These are phyloP conservation scores for Sicus ferrugineus DNA, from an alignment of 2,888 invertebrate genomes.

Conservation along the genomic window DNA sequence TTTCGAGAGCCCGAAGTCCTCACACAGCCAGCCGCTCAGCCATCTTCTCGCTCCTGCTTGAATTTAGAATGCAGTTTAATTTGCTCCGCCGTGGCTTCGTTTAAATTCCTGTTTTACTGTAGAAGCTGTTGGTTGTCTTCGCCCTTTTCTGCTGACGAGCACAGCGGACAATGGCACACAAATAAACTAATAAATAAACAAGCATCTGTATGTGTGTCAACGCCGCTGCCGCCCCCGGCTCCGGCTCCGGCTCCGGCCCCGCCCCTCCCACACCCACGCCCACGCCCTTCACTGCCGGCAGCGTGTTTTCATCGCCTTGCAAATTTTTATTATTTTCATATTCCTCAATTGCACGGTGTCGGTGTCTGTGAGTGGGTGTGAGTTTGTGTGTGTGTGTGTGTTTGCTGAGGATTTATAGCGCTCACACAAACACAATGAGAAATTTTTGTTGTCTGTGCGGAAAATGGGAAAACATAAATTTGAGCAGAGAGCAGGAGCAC, in stretches of 20 bases:
- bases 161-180: neutral
- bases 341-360: neutral
- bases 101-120: too few species aligned
- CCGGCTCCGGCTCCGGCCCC: too few species aligned
- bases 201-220: neutral
- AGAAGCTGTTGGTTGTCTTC: too few species aligned
- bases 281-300: neutral
- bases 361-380: neutral
- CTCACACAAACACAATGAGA: slow-evolving; percentile 22
- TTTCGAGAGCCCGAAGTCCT: too few species aligned
- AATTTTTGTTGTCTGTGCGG: slow-evolving; percentile 21
- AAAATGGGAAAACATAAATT: slow-evolving; percentile 21
- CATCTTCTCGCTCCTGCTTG: too few species aligned
- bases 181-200: slow-evolving; percentile 9
- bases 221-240: too few species aligned
- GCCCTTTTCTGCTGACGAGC: too few species aligned
- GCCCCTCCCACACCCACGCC: too few species aligned
- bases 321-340: slow-evolving; percentile 14
- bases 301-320: slow-evolving; percentile 6
- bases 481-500: slow-evolving; percentile 1
- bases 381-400: slow-evolving; percentile 2
- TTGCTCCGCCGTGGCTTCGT: too few species aligned
- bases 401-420: slow-evolving; percentile 15
- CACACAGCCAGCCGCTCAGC: too few species aligned
- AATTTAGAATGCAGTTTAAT: too few species aligned